These are phyloP conservation scores for Malurus elegans DNA, from an alignment of 2,113 vertebrate species.

Conservation along the genomic window DNA sequence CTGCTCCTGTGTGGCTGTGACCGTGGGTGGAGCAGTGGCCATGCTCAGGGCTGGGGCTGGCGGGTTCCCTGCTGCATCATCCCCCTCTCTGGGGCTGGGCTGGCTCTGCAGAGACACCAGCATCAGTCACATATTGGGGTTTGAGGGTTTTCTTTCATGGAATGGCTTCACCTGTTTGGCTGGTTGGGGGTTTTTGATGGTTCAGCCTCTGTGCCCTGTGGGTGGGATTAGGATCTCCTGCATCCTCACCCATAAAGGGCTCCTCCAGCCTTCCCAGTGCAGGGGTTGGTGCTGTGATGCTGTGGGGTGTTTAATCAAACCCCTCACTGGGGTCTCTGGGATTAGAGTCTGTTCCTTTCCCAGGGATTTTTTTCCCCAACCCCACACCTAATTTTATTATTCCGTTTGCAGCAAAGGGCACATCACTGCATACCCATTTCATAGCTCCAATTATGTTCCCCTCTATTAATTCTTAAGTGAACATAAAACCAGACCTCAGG, in stretches of 20 bases:
- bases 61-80: too few species aligned
- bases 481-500: background rate
- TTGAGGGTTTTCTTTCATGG: too few species aligned
- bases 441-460: background rate
- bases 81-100: fast-evolving
- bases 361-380: background rate
- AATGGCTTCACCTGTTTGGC: background rate
- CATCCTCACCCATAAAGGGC: background rate
- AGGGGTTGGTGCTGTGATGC: fast-evolving
- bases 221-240: background rate
- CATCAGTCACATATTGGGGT: fast-evolving
- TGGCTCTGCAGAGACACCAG: background rate
- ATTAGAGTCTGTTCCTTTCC: background rate
- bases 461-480: background rate
- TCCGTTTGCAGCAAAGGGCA: fast-evolving
- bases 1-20: fast-evolving
- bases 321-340: fast-evolving
- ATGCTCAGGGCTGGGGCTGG: fast-evolving
- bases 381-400: background rate
- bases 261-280: background rate
- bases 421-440: background rate
- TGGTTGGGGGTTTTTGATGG: background rate
- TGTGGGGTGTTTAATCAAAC: background rate
- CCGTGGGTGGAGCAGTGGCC: fast-evolving
- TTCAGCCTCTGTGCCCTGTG: background rate